Conservation (phyloP, 2,797 vertebrate species). For the Poecilia gillii region DNA sequence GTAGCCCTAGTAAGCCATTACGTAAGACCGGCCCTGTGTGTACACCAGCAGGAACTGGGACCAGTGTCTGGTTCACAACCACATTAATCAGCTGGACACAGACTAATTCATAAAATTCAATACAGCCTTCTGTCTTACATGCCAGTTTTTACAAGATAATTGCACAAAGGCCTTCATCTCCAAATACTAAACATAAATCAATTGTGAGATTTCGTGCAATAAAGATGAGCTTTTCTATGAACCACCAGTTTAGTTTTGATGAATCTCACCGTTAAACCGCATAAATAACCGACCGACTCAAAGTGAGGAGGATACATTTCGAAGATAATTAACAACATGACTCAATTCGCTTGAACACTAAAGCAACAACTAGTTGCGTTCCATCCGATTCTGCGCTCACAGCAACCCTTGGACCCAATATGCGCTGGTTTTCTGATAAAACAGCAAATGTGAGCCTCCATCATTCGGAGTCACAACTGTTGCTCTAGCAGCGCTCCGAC, state of each 20-base stretch:
- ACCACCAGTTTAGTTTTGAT: not conserved
- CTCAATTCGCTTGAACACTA: not conserved
- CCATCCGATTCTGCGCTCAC: not conserved
- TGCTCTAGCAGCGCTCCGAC: conserved; percentile 53
- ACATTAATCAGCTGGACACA: conserved; percentile 19
- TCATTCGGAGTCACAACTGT: conserved; percentile 66
- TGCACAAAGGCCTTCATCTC: not conserved
- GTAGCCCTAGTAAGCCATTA: not conserved
- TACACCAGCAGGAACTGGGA: conserved; percentile 24
- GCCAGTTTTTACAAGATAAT: not conserved
- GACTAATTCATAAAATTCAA: not conserved
- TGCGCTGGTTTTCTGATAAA: conserved; percentile 3
- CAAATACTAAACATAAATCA: not conserved
- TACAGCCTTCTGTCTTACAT: not conserved
- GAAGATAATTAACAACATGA: not conserved
- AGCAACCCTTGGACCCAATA: not conserved
- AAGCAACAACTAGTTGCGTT: not conserved
- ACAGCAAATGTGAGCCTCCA: conserved; percentile 20
- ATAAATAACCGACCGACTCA: not conserved
- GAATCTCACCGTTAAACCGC: not conserved
- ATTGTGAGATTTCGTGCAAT: not conserved
- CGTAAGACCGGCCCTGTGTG: not conserved
- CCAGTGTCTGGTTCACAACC: conserved; percentile 32
- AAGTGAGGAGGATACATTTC: not conserved
- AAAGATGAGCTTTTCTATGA: not conserved